Evolutionary conservation across 2,888 invertebrate species (phyloP), one percentile per base, ranked within the genome.

Genomic region (Andrena praecox): DNA sequence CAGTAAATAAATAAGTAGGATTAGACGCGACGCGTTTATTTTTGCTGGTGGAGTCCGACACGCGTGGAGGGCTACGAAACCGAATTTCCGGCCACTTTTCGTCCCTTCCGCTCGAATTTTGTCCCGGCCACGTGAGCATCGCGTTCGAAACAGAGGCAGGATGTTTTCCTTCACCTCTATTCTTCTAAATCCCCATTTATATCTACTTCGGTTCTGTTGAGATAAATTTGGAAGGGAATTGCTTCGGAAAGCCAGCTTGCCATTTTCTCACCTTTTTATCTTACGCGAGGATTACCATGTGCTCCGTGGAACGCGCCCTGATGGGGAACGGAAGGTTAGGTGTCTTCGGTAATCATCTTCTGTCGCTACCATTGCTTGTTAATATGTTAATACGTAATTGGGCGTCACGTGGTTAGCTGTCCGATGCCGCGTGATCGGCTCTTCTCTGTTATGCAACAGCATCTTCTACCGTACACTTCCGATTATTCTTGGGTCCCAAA

Each of bases 1-100:
- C 86, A 80, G 84, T 90, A 90, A 90, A 90, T 90, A 90, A 90
- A 88, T 90, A 89, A 90, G 88, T 87, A 89, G 89, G 87, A 90
- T 89, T 89, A 89, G 88, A 80, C 83, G 86, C 84, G 86, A 88
- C 89, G 88, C 87, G 89, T 88, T 89, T 85, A 87, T 87, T 86
- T 86, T 84, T 85, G 80, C 70, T 60, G 69, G 69, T 73, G 56
- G 64, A 48, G 69, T 74, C 52, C 66, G 70, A 31, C 48, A 16
- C 52, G 70, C 59, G 52, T 50, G 48, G 20, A 42, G 48, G 29
- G 24, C 56, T 33, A 62, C 67, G 54, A 31, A 59, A 52, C 48
- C 64, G 82, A 80, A 86, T 85, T 82, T 85, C 77, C 60, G 75
- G 42, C 33, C 60, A 69, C 71, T 80, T 85, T 78, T 83, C 75